phyloP scores from a whole-genome alignment of 1,140 invertebrate genomes.

The Lepidotrigona ventralis region DNA sequence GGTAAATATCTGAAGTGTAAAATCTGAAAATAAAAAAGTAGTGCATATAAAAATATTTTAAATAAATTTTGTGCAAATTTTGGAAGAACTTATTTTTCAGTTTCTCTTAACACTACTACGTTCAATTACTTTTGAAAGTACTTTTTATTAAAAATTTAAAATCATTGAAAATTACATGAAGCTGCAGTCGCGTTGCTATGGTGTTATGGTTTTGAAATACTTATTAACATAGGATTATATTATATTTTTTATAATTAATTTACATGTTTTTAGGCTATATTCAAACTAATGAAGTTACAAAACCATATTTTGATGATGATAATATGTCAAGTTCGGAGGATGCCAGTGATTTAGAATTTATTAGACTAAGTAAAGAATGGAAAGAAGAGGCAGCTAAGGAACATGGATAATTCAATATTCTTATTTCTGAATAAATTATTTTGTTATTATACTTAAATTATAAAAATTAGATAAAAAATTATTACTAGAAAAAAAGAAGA shows the following conservation, averaged over 20 bases:
- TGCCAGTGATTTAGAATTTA: conserved; percentile 79
- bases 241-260: conserved; percentile 4
- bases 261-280: conserved; percentile 31
- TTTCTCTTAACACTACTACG: not conserved
- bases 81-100: not conserved
- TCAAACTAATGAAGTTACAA: conserved; percentile 41
- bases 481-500: not conserved
- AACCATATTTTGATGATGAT: conserved; percentile 80
- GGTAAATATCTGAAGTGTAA: conserved; percentile 68
- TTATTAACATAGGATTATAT: not conserved
- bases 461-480: conserved; percentile 12
- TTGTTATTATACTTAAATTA: not conserved
- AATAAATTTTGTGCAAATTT: not conserved
- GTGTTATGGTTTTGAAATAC: not conserved
- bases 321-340: conserved; percentile 68
- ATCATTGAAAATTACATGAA: too few species aligned
- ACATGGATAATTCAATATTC: conserved; percentile 42
- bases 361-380: conserved; percentile 72
- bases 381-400: conserved; percentile 49
- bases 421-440: not conserved
- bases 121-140: too few species aligned
- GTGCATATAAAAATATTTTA: not conserved
- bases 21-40: not conserved
- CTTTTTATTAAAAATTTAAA: too few species aligned
- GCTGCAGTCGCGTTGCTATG: too few species aligned